Conservation (phyloP, 2,888 invertebrate species). For the Odontocolon sp. region DNA sequence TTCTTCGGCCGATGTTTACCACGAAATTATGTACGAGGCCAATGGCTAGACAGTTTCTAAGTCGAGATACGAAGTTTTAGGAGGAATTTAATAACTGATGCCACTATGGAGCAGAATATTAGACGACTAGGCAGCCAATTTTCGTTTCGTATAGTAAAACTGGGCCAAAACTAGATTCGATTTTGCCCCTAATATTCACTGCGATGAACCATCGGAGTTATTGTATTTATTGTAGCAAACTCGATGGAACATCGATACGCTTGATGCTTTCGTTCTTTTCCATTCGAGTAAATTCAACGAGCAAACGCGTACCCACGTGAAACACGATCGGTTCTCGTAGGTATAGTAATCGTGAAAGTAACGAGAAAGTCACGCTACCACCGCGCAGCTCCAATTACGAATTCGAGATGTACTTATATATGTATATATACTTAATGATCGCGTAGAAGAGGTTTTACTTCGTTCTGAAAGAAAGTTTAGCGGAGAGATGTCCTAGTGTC, state of each 20-base stretch:
- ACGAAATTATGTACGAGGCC: no score
- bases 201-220: no score
- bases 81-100: no score
- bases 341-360: conserved; percentile 54
- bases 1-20: no score
- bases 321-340: conserved; percentile 44
- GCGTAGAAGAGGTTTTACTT: background rate
- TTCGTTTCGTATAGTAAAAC: no score
- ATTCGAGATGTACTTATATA: conserved; percentile 44
- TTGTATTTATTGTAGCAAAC: no score
- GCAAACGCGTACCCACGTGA: conserved; percentile 16
- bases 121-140: no score
- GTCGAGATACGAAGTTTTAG: no score
- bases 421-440: conserved; percentile 1
- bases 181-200: background rate
- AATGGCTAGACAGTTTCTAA: no score
- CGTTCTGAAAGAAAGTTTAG: background rate
- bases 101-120: no score
- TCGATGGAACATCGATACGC: conserved; percentile 32
- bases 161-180: no score
- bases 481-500: no score
- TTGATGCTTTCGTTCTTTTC: conserved; percentile 25
- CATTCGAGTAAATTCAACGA: conserved; percentile 13
- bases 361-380: conserved; percentile 51
- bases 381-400: conserved; percentile 52